Evolutionary conservation across 2,113 vertebrate species (phyloP), one percentile per base, ranked within the genome.

Genomic region (Buteo buteo): DNA sequence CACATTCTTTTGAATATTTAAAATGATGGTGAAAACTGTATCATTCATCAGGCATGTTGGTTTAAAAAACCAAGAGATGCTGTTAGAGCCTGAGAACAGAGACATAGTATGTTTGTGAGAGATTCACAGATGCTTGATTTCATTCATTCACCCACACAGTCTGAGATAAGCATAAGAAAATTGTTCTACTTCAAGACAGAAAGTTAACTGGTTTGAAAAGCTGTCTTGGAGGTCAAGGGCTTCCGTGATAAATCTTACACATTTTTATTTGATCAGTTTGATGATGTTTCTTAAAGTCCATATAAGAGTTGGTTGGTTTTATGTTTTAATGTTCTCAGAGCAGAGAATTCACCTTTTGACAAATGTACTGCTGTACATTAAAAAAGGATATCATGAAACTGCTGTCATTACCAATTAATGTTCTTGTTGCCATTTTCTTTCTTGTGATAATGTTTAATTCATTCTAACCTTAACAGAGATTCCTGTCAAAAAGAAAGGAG

Each of bases 1-100:
- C 81, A 86, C 71, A 83, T 97, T 94, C 83, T 86, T 92, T 71
- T 94, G 83, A 91, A 85, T 91, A 94, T 86, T 71, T 94, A 85
- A 88, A 91, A 65, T 82, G 4, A 67, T 71, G 69, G 54, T 91
- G 83, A 91, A 95, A 90, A 86, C 70, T 67, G 34, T 90, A 73
- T 94, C 86, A 73, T 91, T 95, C 81, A 61, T 92, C 58, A 70
- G 69, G 49, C 79, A 78, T 72, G 76, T 93, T 94, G 84, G 78
- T 87, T 88, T 90, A 36, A 72, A 93, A 94, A 94, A 74, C 1
- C 36, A 72, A 93, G 66, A 65, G 12, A 59, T 86, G 54, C 32
- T 86, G 45, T 86, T 96, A 55, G 55, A 90, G 69, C 77, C 70
- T 93, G 71, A 91, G 78, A 96, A 87, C 62, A 93, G 74, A 83